Conservation (phyloP, 37 sponge, comb jelly and placozoan genomes). For the Oscarella lobularis region DNA sequence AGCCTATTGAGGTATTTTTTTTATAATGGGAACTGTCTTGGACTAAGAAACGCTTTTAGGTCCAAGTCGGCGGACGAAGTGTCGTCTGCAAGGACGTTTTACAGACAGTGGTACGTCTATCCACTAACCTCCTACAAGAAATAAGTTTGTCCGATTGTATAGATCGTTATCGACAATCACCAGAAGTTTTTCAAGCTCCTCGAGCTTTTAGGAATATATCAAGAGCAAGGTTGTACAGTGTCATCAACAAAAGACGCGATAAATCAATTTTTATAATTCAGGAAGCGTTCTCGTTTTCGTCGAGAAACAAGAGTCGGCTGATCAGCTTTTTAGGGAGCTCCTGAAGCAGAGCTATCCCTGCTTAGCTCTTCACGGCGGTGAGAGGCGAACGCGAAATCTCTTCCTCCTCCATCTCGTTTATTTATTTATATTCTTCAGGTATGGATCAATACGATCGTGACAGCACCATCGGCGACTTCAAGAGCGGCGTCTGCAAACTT, state of each 20-base stretch:
- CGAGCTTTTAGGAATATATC: constrained; percentile 83
- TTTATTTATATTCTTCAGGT: constrained; percentile 3
- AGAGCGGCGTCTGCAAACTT: constrained; percentile 63
- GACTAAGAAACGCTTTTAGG: constrained; percentile 18
- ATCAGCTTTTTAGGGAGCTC: constrained; percentile 72
- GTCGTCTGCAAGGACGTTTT: constrained; percentile 90
- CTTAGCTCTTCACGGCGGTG: constrained; percentile 92
- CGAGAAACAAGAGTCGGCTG: constrained; percentile 85
- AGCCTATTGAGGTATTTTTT: constrained; percentile 78
- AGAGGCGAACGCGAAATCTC: neutral
- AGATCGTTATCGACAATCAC: constrained; percentile 53
- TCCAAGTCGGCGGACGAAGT: constrained; percentile 92
- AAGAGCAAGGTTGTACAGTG: constrained; percentile 48
- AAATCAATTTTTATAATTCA: neutral
- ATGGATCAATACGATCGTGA: constrained; percentile 98
- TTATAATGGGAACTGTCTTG: neutral
- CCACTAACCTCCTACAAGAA: neutral
- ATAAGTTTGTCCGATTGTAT: neutral
- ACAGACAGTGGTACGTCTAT: constrained; percentile 54
- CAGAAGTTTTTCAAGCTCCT: constrained; percentile 89
- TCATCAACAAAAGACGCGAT: neutral
- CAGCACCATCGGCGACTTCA: constrained; percentile 87
- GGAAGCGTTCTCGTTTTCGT: constrained; percentile 79
- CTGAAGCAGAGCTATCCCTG: constrained; percentile 82
- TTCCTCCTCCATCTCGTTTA: neutral